Conservation (phyloP, 53 echinoderm and acorn worm genomes). For the Stichopus horrens region DNA sequence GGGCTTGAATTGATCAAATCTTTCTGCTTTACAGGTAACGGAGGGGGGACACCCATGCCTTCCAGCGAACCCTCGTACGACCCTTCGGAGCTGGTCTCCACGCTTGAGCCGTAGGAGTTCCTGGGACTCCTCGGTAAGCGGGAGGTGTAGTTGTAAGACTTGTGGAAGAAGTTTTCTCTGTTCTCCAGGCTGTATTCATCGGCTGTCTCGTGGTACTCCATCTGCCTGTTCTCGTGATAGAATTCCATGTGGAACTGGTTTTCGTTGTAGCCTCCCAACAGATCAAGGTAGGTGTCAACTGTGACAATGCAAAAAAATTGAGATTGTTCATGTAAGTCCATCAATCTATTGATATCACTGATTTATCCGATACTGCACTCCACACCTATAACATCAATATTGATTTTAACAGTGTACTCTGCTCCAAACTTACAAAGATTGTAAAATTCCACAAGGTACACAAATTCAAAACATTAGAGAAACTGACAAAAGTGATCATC, state of each 20-base stretch:
- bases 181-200: conserved; percentile 60
- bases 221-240: conserved; percentile 43
- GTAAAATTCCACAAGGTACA: too few species aligned
- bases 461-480: too few species aligned
- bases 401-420: too few species aligned
- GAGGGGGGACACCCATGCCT: conserved; percentile 62
- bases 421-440: too few species aligned
- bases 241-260: conserved; percentile 65
- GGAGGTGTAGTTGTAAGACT: conserved; percentile 55
- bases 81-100: conserved; percentile 68
- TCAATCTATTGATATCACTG: too few species aligned
- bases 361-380: too few species aligned
- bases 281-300: conserved; percentile 91
- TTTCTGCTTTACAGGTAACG: conserved; percentile 64
- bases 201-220: conserved; percentile 41
- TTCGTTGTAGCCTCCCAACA: conserved; percentile 76
- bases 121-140: conserved; percentile 39
- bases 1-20: conserved; percentile 51
- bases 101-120: conserved; percentile 46
- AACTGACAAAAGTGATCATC: too few species aligned
- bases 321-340: not conserved
- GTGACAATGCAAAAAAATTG: not conserved
- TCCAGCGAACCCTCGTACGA: conserved; percentile 48
- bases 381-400: too few species aligned
- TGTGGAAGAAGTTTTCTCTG: conserved; percentile 80